A percentile compares a stretch with the other conserved stretches of the same genome.
Evolutionary conservation across 2,797 vertebrate genomes (phyloP).

Genomic region (Jordanella pulchra): DNA sequence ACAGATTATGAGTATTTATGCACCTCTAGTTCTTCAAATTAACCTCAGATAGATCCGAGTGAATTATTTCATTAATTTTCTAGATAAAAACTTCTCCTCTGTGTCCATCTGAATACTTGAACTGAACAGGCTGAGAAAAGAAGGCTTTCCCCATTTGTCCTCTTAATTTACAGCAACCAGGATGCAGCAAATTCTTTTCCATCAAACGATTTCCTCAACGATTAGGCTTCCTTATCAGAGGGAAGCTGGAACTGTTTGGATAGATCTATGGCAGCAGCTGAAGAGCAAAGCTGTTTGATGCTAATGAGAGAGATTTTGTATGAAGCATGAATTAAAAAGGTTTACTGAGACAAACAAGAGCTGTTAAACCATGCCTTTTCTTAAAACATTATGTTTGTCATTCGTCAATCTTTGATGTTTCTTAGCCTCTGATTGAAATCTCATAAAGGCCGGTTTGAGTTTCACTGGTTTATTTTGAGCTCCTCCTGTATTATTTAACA

Average conservation of each 20-base stretch:
- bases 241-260: slow-evolving; percentile 3
- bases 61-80: neutral
- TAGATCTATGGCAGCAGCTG: neutral
- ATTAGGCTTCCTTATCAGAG: slow-evolving; percentile 32
- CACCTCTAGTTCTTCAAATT: neutral
- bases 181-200: slow-evolving; percentile 54
- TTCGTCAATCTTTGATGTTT: slow-evolving; percentile 13
- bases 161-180: slow-evolving; percentile 38
- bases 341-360: neutral
- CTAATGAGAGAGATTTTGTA: neutral
- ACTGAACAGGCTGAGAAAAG: slow-evolving; percentile 47
- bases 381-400: neutral
- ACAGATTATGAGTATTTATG: neutral
- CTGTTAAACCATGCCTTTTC: neutral
- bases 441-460: neutral
- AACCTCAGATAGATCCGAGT: neutral
- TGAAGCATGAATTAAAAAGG: neutral
- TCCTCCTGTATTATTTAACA: neutral
- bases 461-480: neutral
- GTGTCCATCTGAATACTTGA: slow-evolving; percentile 20
- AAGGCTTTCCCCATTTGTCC: slow-evolving; percentile 16
- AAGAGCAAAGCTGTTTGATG: neutral
- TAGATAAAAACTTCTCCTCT: slow-evolving; percentile 22
- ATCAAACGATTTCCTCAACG: slow-evolving; percentile 58
- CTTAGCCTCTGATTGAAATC: slow-evolving; percentile 53